Conservation (phyloP, 1,140 invertebrate genomes). For the Aricia agestis region DNA sequence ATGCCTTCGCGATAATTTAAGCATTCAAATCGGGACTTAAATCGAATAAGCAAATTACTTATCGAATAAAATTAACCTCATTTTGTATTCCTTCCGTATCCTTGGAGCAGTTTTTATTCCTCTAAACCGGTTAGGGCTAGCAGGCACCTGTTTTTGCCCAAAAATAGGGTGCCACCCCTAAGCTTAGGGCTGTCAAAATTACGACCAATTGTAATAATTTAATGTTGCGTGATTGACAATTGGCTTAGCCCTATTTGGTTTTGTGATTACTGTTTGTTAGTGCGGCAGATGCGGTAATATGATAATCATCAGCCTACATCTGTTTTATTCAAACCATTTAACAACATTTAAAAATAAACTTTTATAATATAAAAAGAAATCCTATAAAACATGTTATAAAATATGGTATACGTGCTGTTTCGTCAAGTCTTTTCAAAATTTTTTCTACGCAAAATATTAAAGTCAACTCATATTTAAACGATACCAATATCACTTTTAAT, state of each 20-base stretch:
- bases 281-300: background rate
- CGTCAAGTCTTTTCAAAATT: too few relatives aligned
- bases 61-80: background rate
- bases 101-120: background rate
- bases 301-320: background rate
- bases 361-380: too few relatives aligned
- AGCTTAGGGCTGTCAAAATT: background rate
- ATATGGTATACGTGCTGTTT: too few relatives aligned
- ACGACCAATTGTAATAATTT: background rate
- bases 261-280: background rate
- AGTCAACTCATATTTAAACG: too few relatives aligned
- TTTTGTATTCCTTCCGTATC: background rate
- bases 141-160: background rate
- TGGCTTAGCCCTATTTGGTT: background rate
- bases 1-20: background rate
- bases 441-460: too few relatives aligned
- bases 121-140: background rate
- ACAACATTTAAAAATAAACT: too few relatives aligned
- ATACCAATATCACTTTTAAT: too few relatives aligned
- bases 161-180: background rate
- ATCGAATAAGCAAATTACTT: constrained; percentile 3
- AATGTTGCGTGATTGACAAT: background rate
- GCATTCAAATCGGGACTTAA: background rate
- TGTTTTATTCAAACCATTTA: background rate
- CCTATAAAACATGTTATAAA: too few relatives aligned